A percentile compares a stretch with the other conserved stretches of the same genome.
Evolutionary conservation across 2,888 invertebrate genomes (phyloP).

Genomic region (Oscheius onirici): DNA sequence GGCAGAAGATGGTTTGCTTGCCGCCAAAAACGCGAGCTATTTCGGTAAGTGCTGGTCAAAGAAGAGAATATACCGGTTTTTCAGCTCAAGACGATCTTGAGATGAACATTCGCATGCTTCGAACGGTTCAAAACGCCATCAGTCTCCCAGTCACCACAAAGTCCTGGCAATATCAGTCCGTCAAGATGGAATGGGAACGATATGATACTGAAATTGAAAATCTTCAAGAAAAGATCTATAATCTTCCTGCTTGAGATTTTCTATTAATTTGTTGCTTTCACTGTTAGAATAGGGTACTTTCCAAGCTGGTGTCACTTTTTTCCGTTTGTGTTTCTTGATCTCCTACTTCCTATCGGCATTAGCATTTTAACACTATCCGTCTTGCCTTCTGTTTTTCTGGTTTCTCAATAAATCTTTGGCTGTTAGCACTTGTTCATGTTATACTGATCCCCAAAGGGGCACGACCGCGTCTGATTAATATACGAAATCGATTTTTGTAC

Average conservation of each 20-base stretch:
- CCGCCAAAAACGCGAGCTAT: background rate
- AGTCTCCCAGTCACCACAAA: background rate
- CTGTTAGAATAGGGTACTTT: background rate
- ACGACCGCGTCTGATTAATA: too few species aligned
- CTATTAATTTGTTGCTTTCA: background rate
- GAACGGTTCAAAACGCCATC: background rate
- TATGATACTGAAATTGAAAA: background rate
- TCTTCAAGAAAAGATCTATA: background rate
- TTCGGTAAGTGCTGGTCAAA: background rate
- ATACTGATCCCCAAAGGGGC: too few species aligned
- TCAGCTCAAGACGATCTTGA: background rate
- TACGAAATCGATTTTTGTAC: too few species aligned
- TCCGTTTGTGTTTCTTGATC: background rate
- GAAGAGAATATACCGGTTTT: background rate
- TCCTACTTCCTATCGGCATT: background rate
- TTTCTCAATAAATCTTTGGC: too few species aligned
- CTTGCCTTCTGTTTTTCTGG: too few species aligned
- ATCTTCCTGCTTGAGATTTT: background rate
- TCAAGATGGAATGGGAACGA: background rate
- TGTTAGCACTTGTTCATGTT: too few species aligned
- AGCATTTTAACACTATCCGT: too few species aligned
- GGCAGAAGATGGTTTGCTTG: too few species aligned
- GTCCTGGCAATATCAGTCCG: background rate
- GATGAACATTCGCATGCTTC: constrained; percentile 4
- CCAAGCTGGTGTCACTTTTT: background rate